A percentile compares a stretch with the other conserved stretches of the same genome.
Conservation (phyloP, 2,888 invertebrate species). For the Macrosiphum euphorbiae region DNA sequence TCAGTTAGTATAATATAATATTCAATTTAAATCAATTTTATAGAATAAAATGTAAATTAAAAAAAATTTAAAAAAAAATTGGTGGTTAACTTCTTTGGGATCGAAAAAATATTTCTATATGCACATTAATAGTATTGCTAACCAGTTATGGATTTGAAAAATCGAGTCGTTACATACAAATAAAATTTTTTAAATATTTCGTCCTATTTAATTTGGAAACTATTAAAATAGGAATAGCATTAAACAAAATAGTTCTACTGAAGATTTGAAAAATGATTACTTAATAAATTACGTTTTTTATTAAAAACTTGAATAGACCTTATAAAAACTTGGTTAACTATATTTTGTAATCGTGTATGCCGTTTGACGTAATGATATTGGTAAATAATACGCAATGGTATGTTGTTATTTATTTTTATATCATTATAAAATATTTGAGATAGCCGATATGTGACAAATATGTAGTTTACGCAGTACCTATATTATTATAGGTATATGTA, state of each 20-base stretch:
- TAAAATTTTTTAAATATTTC: not conserved
- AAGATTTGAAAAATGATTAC: not conserved
- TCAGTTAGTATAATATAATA: too few species aligned
- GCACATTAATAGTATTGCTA: not conserved
- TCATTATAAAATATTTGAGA: not conserved
- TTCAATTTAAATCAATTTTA: not conserved
- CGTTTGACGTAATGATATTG: not conserved
- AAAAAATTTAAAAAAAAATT: too few species aligned
- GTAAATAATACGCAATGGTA: not conserved
- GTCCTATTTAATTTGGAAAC: not conserved
- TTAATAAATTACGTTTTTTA: not conserved
- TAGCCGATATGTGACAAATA: not conserved
- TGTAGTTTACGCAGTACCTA: not conserved
- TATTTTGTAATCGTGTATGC: not conserved
- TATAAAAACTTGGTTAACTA: not conserved
- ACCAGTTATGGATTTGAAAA: not conserved
- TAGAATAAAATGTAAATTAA: not conserved
- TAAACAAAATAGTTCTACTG: not conserved
- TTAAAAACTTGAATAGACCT: not conserved
- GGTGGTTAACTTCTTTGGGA: not conserved
- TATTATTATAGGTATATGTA: not conserved
- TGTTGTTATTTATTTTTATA: not conserved
- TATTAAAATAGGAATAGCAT: not conserved
- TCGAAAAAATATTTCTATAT: not conserved
- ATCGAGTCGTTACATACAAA: not conserved